These are phyloP conservation scores for Plumapathes pennacea DNA, from an alignment of 92 coral and sea anemone genomes.

Conservation along the genomic window DNA sequence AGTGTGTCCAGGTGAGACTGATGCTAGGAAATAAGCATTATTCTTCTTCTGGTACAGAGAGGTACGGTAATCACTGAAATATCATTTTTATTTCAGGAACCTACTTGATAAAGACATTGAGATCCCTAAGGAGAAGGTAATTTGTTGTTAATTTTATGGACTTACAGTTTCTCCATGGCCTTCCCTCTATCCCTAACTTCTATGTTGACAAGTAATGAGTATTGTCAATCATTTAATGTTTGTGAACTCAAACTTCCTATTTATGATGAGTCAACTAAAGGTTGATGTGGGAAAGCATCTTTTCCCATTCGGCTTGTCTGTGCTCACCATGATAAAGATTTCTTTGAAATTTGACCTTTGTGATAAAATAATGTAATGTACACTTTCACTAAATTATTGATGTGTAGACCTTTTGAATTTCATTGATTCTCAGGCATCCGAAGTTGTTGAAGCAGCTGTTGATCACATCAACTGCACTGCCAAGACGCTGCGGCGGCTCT, in stretches of 20 bases:
- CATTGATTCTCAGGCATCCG: constrained; percentile 65
- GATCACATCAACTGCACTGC: constrained; percentile 61
- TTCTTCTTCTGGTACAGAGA: too few relatives aligned
- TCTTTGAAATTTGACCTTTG: background rate
- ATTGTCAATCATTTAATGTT: background rate
- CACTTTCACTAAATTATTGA: background rate
- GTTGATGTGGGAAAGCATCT: too few relatives aligned
- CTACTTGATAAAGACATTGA: constrained; percentile 82
- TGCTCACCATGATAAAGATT: too few relatives aligned
- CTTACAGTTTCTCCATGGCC: background rate
- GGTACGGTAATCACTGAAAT: too few relatives aligned
- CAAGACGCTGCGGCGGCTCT: constrained; percentile 74
- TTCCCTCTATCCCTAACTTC: background rate
- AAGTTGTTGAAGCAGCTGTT: constrained; percentile 64
- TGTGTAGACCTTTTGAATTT: background rate
- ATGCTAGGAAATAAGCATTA: too few relatives aligned
- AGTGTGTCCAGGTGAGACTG: too few relatives aligned
- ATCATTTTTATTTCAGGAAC: too few relatives aligned
- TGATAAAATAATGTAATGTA: background rate
- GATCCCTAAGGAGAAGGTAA: constrained; percentile 90
- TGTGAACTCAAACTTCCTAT: background rate
- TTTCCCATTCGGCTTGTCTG: too few relatives aligned
- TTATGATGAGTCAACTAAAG: too few relatives aligned
- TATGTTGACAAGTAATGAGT: background rate
- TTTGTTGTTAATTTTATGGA: background rate